Conservation (phyloP, 35 echinoderm and acorn worm genomes). For the Heliocidaris tuberculata region DNA sequence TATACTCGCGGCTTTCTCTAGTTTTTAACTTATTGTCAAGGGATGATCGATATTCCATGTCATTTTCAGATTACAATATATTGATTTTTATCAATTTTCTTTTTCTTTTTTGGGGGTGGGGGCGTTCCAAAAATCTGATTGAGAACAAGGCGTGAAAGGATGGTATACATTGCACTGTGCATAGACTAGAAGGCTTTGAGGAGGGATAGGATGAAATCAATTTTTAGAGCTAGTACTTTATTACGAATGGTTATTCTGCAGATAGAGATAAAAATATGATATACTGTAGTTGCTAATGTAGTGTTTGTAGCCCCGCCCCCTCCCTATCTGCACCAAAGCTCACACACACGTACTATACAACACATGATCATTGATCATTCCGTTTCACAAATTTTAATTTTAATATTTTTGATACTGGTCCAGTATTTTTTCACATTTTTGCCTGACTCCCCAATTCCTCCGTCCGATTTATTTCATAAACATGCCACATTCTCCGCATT, state of each 20-base stretch:
- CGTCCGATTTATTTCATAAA: slow-evolving; percentile 12
- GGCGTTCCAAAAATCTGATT: no score
- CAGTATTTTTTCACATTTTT: neutral
- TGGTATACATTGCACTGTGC: neutral
- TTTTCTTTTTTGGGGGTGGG: no score
- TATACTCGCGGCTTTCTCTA: no score
- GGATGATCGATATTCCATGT: no score
- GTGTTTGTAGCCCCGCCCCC: neutral
- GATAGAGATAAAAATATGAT: neutral
- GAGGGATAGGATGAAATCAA: neutral
- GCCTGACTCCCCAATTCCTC: neutral
- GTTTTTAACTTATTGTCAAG: no score
- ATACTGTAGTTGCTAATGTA: neutral
- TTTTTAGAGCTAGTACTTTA: neutral
- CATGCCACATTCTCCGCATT: neutral
- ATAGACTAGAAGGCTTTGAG: neutral
- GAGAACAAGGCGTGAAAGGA: no score
- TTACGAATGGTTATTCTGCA: neutral
- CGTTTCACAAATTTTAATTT: neutral
- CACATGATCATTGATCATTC: no score
- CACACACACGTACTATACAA: neutral
- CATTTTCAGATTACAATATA: no score
- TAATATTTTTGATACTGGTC: neutral
- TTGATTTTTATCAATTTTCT: no score
- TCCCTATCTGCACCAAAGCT: neutral